phyloP scores from a whole-genome alignment of 2,797 vertebrate genomes.

The Mormyrops boulengeri region DNA sequence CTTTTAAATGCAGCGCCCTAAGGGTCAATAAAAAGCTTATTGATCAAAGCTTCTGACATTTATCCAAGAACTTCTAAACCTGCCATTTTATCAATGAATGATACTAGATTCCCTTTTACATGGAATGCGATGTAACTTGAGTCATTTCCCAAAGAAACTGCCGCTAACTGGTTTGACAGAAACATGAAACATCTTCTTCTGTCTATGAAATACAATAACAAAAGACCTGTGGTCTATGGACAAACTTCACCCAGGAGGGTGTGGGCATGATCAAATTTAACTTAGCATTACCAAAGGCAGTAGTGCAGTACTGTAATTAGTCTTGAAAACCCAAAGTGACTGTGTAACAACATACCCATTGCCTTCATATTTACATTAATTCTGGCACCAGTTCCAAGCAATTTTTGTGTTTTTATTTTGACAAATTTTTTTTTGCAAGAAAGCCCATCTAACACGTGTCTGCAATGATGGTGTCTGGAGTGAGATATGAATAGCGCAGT shows the following conservation, averaged over 20 bases:
- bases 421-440: background rate
- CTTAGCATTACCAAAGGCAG: background rate
- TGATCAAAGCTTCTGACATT: background rate
- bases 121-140: background rate
- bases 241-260: background rate
- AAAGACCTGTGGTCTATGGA: background rate
- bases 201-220: background rate
- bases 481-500: background rate
- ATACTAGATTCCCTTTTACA: background rate
- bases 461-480: background rate
- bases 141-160: background rate
- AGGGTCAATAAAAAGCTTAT: background rate
- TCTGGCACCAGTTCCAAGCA: background rate
- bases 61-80: background rate
- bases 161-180: background rate
- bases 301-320: background rate
- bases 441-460: background rate
- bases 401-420: background rate
- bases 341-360: background rate
- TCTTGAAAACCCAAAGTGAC: background rate
- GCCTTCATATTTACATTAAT: background rate
- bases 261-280: background rate
- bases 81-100: background rate
- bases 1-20: background rate
- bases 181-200: conserved; percentile 2